Percentiles rank a stretch among this genome's conserved stretches.
Conservation (phyloP, 2,113 vertebrate genomes). For the Oncorhynchus mykiss region DNA sequence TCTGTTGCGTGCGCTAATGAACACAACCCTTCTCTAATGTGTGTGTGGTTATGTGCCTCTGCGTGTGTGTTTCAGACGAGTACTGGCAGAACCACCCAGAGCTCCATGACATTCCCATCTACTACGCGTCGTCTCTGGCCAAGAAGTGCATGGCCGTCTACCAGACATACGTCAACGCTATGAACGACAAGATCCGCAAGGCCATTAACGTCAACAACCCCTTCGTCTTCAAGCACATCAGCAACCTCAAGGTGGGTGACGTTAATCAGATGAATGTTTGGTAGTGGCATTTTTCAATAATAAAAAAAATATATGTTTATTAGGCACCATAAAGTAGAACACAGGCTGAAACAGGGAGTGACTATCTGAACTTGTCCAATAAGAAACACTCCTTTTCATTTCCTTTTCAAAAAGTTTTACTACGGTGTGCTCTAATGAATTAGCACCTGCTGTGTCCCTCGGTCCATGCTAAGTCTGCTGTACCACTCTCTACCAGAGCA, state of each 20-base stretch:
- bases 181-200: constrained; percentile 99
- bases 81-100: constrained; percentile 99
- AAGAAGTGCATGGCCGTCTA: constrained; percentile 93
- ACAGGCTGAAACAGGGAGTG: too few species aligned
- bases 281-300: too few species aligned
- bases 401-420: too few species aligned
- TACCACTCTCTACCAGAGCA: constrained; percentile 77
- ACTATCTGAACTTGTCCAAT: too few species aligned
- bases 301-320: too few species aligned
- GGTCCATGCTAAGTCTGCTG: background rate
- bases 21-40: too few species aligned
- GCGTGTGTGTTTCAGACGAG: constrained; percentile 77
- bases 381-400: too few species aligned
- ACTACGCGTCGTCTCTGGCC: constrained; percentile 95
- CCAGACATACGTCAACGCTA: constrained; percentile 96
- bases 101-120: constrained; percentile 97
- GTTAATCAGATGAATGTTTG: too few species aligned
- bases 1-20: too few species aligned
- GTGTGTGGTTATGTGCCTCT: background rate
- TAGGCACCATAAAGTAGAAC: too few species aligned
- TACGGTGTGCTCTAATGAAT: too few species aligned
- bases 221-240: constrained; percentile 98
- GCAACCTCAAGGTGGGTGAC: constrained; percentile 91
- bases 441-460: background rate
- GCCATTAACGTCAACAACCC: constrained; percentile 99